phyloP scores from a whole-genome alignment of 2,797 vertebrate species.

The Bradypodion ventrale region DNA sequence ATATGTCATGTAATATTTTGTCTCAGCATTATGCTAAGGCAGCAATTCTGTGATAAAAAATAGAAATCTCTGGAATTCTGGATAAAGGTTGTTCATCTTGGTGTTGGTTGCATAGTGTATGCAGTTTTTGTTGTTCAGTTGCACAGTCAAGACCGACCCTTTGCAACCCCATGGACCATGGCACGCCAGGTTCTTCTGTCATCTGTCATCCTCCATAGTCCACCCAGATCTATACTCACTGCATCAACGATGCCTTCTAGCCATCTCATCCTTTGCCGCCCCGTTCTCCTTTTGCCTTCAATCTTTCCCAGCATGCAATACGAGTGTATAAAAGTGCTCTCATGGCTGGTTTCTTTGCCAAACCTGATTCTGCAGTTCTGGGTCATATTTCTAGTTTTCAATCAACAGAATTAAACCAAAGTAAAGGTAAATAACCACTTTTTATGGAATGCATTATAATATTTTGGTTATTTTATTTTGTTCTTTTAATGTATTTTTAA shows the following conservation, averaged over 20 bases:
- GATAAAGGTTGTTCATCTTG: not conserved
- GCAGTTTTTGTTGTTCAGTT: too few species aligned
- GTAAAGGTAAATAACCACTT: not conserved
- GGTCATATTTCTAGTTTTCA: not conserved
- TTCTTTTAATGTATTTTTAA: not conserved
- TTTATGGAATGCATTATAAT: too few species aligned
- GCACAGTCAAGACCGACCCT: too few species aligned
- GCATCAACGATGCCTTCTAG: too few species aligned
- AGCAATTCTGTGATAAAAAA: conserved; percentile 1
- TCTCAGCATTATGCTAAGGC: conserved; percentile 41
- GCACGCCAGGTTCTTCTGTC: too few species aligned
- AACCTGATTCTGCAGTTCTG: not conserved
- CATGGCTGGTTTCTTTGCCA: not conserved
- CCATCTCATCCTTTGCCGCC: too few species aligned
- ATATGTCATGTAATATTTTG: conserved; percentile 46
- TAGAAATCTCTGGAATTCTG: not conserved
- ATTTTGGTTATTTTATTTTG: not conserved
- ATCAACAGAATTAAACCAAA: not conserved
- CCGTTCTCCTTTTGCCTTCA: too few species aligned
- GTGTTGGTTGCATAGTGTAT: too few species aligned
- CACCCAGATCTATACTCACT: too few species aligned
- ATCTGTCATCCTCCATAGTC: too few species aligned
- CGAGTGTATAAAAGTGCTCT: not conserved
- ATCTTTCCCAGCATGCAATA: too few species aligned
- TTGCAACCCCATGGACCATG: too few species aligned